Base-by-base conservation (phyloP, 2,888 invertebrate species). In the Machimus atricapillus region DNA sequence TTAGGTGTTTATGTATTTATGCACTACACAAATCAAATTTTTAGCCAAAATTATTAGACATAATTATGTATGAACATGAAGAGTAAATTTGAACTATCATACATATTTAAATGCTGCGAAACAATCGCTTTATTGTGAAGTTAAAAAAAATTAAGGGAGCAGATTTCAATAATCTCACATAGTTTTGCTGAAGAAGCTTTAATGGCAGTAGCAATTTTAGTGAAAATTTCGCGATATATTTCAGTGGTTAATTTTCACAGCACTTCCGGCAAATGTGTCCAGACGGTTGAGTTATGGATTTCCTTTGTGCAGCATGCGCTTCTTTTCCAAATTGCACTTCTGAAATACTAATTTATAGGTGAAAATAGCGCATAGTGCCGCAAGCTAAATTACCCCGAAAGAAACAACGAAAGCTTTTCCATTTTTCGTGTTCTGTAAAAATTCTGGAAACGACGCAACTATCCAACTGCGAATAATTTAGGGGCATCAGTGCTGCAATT, bases 381-480 rank as follows among this genome's bases (percentile, higher is more conserved):
- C 66, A 66, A 40, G 66, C 66, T 66, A 66, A 66, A 66, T 66
- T 66, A 66, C 27, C 23, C 66, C 66, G 66, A 66, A 66, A 66
- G 66, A 27, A 66, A 66, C 66, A 66, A 66, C 66, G 23, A 66
- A 66, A 66, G 27, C 66, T 66, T 27, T 66, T 12, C 66, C 66
- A 66, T 66, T 66, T 66, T 27, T 66, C 27, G 66, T 66, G 66
- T 66, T 66, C 66, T 66, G 66, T 66, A 66, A 66, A 66, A 66
- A 66, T 76, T 76, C 76, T 37, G 76, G 34, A 76, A 76, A 76
- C 76, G 37, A 76, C 76, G 37, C 37, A 76, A 76, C 76, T 37
- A 76, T 34, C 34, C 76, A 76, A 76, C 37, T 76, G 76, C 37
- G 76, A 76, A 76, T 76, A 76, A 76, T 76, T 66, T 66, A 66